Base-by-base conservation (phyloP, 2,113 vertebrate species). In the Castor canadensis region DNA sequence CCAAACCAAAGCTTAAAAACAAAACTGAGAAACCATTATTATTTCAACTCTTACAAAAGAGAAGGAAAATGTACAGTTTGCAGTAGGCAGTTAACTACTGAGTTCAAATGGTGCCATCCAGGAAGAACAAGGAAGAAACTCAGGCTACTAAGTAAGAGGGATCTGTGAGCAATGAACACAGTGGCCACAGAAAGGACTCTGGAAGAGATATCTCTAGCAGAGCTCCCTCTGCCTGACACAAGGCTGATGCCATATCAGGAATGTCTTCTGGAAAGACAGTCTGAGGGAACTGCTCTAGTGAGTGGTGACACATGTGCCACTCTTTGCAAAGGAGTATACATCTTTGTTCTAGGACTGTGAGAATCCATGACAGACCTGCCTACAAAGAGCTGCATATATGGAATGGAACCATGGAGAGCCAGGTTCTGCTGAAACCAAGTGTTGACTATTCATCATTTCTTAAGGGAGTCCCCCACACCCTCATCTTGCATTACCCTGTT, bases 11-110 rank as follows among this genome's bases (percentile, higher is more conserved):
- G 40, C 24, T 30, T 32, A 54, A 5, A 56, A 58, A 38, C 10
- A 24, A n/a, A 54, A 11, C 10, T 5, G 85, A 80, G 58, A 0
- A 95, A 38, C 64, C 60, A 43, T 93, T 49, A 72, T 30, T 90
- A 58, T 64, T 58, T 93, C 56, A 88, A 64, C 26, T 87, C 47
- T 71, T 91, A 64, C 38, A 67, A 89, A 96, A 84, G 3, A 76
- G 26, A 90, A 71, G n/a, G 32, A 81, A 92, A 64, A 64, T 5
- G 64, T 28, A 40, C 56, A 80, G 69, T 40, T 49, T 20, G 76
- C 40, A 52, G 47, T 47, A 52, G n/a, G 9, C 22, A 81, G 35
- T 16, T 73, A 89, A 72, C 20, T 54, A 72, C 30, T 67, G 60
- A 38, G 66, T 66, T 80, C 43, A 87, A 75, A 86, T 12, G 20